These are phyloP conservation scores for Protomyctophum bolini DNA, from an alignment of 2,113 vertebrate species.

Conservation along the genomic window DNA sequence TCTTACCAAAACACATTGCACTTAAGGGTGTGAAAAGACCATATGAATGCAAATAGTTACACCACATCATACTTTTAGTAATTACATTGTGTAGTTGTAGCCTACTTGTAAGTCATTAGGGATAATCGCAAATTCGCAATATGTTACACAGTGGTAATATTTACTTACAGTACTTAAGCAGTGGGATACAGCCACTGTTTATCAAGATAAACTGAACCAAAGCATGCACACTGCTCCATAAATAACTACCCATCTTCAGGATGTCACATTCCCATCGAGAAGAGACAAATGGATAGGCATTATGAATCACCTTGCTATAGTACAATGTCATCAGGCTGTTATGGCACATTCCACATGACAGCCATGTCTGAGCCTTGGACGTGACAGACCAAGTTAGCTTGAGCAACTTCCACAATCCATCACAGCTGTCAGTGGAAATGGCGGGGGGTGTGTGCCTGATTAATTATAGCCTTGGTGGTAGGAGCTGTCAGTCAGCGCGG, in stretches of 20 bases:
- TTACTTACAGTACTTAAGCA: too few relatives aligned
- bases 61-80: too few relatives aligned
- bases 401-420: constrained; percentile 75
- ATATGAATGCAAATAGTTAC: too few relatives aligned
- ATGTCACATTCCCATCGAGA: constrained; percentile 51
- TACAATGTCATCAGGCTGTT: constrained; percentile 52
- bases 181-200: too few relatives aligned
- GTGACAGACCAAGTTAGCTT: constrained; percentile 67
- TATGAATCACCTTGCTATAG: constrained; percentile 64
- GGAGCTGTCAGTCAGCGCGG: constrained; percentile 64
- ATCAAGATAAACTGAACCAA: too few relatives aligned
- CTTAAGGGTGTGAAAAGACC: too few relatives aligned
- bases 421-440: constrained; percentile 67
- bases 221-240: background rate
- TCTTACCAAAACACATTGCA: too few relatives aligned
- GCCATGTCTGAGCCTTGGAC: constrained; percentile 50
- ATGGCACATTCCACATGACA: constrained; percentile 64
- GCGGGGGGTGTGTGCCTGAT: constrained; percentile 62
- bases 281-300: constrained; percentile 60
- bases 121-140: too few relatives aligned
- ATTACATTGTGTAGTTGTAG: too few relatives aligned
- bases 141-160: too few relatives aligned
- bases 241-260: constrained; percentile 47
- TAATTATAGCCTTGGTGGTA: constrained; percentile 70
- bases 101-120: too few relatives aligned